Evolutionary conservation across 2,888 invertebrate species (phyloP), one percentile per base, ranked within the genome.

Genomic region (Acronicta leporina): DNA sequence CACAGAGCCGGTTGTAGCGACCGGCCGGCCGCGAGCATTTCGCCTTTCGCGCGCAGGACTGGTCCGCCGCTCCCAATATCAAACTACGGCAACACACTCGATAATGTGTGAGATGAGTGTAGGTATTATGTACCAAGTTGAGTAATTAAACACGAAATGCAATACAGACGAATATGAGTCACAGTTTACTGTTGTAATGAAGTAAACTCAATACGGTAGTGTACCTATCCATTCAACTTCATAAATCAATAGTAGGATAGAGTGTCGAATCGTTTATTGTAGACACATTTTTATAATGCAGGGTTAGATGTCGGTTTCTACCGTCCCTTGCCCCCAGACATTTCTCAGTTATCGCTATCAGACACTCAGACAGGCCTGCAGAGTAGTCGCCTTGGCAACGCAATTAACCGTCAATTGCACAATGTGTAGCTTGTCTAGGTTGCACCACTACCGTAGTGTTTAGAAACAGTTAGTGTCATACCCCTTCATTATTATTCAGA

Each of bases 1-100:
- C 94, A 89, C 90, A 79, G 84, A 94, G 92, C 94, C 94, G 94
- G 94, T 94, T 94, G 91, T 89, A 79, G 84, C 86, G 86, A 87
- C 86, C 86, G 86, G 87, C 86, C 85, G 87, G 87, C 86, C 89
- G 88, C 88, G 84, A 88, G 86, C 89, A 90, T 90, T 93, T 92
- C 91, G 93, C 94, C 94, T 94, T 93, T 94, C 94, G 92, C 89
- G 90, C 85, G 82, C 83, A 79, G 82, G 87, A 87, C 89, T 89
- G 86, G 87, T 87, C 87, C 83, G 86, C 88, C 90, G 90, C 87
- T 89, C 90, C 90, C 90, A 89, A 77, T 73, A 69, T 66, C 62
- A 59, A 74, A 57, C 58, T 68, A 64, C 68, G 69, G 71, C 77
- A 73, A 68, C 71, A 73, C 63, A 75, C 64, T 73, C 68, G 67